Conservation (phyloP, 2,888 invertebrate genomes). For the Dastarcus helophoroides region DNA sequence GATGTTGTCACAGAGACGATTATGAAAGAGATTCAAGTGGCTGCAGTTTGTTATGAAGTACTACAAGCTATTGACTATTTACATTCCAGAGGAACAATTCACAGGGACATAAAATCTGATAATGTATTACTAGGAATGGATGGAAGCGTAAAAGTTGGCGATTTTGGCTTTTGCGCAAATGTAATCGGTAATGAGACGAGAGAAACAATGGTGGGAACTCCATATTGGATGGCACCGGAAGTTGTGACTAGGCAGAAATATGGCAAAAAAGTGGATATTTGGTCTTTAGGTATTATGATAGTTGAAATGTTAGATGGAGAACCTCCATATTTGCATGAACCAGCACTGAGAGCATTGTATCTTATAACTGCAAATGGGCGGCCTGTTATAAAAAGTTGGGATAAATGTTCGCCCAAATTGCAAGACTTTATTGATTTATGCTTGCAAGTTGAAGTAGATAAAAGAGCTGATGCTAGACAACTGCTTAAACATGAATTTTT, state of each 20-base stretch:
- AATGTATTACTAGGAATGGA: slow-evolving; percentile 90
- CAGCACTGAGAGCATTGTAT: slow-evolving; percentile 84
- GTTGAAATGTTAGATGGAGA: slow-evolving; percentile 96
- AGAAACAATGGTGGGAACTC: slow-evolving; percentile 97
- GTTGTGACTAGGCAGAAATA: slow-evolving; percentile 87
- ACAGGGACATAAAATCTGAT: slow-evolving; percentile 95
- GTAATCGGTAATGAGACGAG: slow-evolving; percentile 88
- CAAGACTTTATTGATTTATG: slow-evolving; percentile 81
- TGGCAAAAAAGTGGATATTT: slow-evolving; percentile 76
- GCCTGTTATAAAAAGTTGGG: slow-evolving; percentile 79
- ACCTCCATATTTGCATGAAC: slow-evolving; percentile 93
- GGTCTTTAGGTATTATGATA: slow-evolving; percentile 97
- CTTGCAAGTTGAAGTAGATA: slow-evolving; percentile 72
- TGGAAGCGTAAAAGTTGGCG: slow-evolving; percentile 84
- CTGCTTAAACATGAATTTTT: slow-evolving; percentile 73
- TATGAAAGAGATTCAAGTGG: slow-evolving; percentile 94
- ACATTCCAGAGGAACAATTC: slow-evolving; percentile 82
- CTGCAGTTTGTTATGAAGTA: slow-evolving; percentile 85
- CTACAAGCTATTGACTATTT: slow-evolving; percentile 81
- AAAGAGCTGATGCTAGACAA: slow-evolving; percentile 64
- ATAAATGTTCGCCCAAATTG: slow-evolving; percentile 62
- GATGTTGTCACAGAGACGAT: slow-evolving; percentile 96
- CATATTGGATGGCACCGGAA: slow-evolving; percentile 98
- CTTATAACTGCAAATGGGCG: slow-evolving; percentile 92
- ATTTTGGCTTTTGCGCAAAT: slow-evolving; percentile 98